These are phyloP conservation scores for Pemphredon lugubris DNA, from an alignment of 2,888 invertebrate species.

Conservation along the genomic window DNA sequence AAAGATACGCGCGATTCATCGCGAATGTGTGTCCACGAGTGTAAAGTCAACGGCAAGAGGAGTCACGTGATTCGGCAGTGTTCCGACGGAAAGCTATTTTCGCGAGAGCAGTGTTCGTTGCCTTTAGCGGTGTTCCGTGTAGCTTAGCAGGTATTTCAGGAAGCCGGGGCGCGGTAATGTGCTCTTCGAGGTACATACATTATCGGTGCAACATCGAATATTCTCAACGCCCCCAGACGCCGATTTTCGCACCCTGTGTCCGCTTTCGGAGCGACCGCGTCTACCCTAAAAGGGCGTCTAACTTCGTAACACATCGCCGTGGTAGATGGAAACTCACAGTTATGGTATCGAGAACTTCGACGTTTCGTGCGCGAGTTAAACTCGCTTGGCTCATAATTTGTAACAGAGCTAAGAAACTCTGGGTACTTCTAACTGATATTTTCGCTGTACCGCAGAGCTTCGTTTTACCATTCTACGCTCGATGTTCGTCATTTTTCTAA, in stretches of 20 bases:
- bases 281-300: constrained; percentile 42
- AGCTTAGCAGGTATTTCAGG: constrained; percentile 31
- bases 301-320: constrained; percentile 43
- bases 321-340: constrained; percentile 35
- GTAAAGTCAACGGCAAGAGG: too few species aligned
- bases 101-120: neutral
- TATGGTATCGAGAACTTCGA: constrained; percentile 13
- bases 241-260: constrained; percentile 56
- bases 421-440: too few species aligned
- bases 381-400: too few species aligned
- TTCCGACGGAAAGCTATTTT: too few species aligned
- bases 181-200: constrained; percentile 48
- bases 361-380: too few species aligned
- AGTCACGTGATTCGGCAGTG: too few species aligned
- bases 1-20: too few species aligned
- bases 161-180: constrained; percentile 49
- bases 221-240: constrained; percentile 51
- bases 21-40: too few species aligned
- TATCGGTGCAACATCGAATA: constrained; percentile 63
- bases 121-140: neutral
- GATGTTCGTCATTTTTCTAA: too few species aligned
- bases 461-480: too few species aligned
- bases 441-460: too few species aligned
- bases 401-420: too few species aligned
- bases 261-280: constrained; percentile 23